phyloP scores from a whole-genome alignment of 2,113 vertebrate species.

The Otus sunia region DNA sequence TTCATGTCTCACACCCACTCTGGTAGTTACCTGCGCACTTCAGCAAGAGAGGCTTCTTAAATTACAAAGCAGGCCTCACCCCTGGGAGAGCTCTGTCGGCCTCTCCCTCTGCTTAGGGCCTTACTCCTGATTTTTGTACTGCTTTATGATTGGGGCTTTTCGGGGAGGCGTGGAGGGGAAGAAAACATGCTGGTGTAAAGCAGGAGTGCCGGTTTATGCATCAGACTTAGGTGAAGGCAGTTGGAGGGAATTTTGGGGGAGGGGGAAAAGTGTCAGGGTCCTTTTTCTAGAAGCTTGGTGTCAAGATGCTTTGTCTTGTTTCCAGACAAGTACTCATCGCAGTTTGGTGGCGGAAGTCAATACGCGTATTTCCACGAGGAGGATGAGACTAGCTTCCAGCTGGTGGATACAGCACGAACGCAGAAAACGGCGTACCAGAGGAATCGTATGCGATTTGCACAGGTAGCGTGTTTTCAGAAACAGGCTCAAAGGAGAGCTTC shows the following conservation, averaged over 20 bases:
- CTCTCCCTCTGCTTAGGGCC: neutral
- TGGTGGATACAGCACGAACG: constrained; percentile 94
- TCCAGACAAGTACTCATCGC: constrained; percentile 95
- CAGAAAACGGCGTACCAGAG: constrained; percentile 98
- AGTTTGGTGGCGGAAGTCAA: constrained; percentile 96
- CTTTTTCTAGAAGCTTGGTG: neutral
- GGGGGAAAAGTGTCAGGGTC: rapidly evolving
- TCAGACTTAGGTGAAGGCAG: neutral
- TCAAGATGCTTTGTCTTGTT: neutral
- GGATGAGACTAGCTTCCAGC: constrained; percentile 96
- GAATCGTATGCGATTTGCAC: constrained; percentile 97
- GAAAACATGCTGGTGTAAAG: neutral
- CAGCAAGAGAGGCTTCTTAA: neutral
- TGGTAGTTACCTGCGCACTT: neutral
- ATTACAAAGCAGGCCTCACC: neutral
- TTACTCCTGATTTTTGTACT: neutral
- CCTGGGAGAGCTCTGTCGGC: neutral
- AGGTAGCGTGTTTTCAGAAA: constrained; percentile 71
- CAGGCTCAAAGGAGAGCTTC: rapidly evolving
- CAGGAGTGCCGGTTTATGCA: rapidly evolving
- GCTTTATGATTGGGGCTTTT: neutral
- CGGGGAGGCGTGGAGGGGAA: rapidly evolving
- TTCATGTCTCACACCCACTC: neutral
- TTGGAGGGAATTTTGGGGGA: neutral
- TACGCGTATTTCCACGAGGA: constrained; percentile 98